A percentile compares a stretch with the other conserved stretches of the same genome.
Conservation (phyloP, 2,797 vertebrate species). For the Lophius americanus region DNA sequence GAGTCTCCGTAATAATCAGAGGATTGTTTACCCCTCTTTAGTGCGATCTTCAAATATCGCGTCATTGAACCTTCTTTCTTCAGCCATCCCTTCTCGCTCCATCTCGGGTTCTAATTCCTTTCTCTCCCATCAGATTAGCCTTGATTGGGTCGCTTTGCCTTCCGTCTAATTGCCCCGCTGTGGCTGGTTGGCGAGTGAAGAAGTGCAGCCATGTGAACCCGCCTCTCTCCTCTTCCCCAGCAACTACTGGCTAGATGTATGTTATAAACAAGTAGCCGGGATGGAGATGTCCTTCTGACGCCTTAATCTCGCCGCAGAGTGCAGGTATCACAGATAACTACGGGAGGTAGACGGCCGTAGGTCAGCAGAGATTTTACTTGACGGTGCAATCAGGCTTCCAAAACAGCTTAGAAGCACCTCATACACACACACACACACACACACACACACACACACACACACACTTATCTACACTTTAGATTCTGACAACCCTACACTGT, state of each 20-base stretch:
- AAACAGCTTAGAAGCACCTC: constrained; percentile 38
- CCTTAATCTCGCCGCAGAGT: constrained; percentile 45
- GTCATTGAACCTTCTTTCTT: background rate
- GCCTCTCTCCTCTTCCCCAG: constrained; percentile 18
- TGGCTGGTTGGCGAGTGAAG: constrained; percentile 72
- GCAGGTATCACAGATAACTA: constrained; percentile 18
- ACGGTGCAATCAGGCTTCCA: constrained; percentile 49
- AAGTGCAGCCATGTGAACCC: constrained; percentile 58
- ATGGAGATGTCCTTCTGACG: constrained; percentile 45
- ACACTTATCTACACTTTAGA: constrained; percentile 30
- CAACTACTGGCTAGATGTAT: constrained; percentile 29
- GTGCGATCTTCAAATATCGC: constrained; percentile 45
- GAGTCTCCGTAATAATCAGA: constrained; percentile 47
- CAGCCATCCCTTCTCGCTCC: constrained; percentile 45
- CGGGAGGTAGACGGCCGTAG: constrained; percentile 46
- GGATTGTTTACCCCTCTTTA: constrained; percentile 47
- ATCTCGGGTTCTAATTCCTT: constrained; percentile 29
- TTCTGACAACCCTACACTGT: constrained; percentile 30
- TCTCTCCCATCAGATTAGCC: constrained; percentile 70
- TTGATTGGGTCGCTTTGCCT: constrained; percentile 45
- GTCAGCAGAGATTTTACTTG: constrained; percentile 56
- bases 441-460: constrained; percentile 6
- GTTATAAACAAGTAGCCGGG: constrained; percentile 58
- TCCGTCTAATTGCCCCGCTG: constrained; percentile 61
- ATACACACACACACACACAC: too few relatives aligned